A percentile compares a stretch with the other conserved stretches of the same genome.
Evolutionary conservation across 2,888 invertebrate genomes (phyloP).

Genomic region (Ennomos erosarius): DNA sequence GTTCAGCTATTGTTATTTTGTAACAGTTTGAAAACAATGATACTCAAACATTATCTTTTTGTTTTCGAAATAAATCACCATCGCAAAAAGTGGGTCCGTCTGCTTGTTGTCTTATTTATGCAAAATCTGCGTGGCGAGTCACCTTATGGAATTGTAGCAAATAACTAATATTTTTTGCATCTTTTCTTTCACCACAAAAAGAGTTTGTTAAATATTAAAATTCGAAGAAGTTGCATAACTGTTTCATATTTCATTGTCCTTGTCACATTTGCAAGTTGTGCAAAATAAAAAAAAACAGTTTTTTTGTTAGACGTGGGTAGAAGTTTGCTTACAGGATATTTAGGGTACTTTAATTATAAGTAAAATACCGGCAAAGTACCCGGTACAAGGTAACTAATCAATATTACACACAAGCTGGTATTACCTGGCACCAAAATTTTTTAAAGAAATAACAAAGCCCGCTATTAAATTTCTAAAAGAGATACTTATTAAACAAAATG

Average conservation of each 20-base stretch:
- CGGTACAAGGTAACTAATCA: background rate
- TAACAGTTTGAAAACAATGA: slow-evolving; percentile 29
- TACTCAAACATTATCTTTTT: slow-evolving; percentile 53
- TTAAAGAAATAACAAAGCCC: slow-evolving; percentile 33
- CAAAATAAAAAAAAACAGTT: slow-evolving; percentile 13
- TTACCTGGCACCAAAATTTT: background rate
- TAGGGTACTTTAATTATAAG: no score
- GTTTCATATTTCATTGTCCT: slow-evolving; percentile 44
- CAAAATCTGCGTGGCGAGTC: slow-evolving; percentile 56
- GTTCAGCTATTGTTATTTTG: slow-evolving; percentile 9
- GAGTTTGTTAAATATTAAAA: slow-evolving; percentile 69
- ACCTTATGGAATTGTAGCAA: slow-evolving; percentile 56
- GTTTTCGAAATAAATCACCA: slow-evolving; percentile 39
- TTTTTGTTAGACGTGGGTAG: no score
- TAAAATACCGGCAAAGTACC: no score
- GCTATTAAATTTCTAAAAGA: slow-evolving; percentile 56
- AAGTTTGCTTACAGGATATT: no score
- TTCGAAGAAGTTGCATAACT: slow-evolving; percentile 75
- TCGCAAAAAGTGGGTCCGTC: slow-evolving; percentile 53
- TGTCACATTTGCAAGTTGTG: slow-evolving; percentile 20
- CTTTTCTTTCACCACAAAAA: slow-evolving; percentile 61
- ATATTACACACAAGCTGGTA: background rate
- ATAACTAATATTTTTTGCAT: slow-evolving; percentile 36
- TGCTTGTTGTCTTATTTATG: slow-evolving; percentile 53
- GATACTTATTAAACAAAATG: slow-evolving; percentile 54